phyloP scores from a whole-genome alignment of 2,113 vertebrate genomes.

The Cairina moschata region DNA sequence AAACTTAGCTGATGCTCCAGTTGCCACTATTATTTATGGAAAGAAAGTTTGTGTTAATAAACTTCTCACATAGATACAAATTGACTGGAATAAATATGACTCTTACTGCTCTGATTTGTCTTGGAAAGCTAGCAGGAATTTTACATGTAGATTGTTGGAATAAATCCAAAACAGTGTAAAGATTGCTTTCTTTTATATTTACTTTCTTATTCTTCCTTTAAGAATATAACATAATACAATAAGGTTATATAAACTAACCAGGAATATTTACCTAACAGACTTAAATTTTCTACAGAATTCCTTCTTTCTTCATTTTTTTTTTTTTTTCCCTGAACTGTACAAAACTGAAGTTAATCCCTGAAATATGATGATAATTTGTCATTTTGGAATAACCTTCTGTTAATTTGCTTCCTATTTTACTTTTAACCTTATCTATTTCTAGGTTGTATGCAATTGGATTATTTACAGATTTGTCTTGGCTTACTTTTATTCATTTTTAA shows the following conservation, averaged over 20 bases:
- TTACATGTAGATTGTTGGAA: neutral
- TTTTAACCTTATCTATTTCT: neutral
- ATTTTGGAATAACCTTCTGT: neutral
- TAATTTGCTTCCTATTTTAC: neutral
- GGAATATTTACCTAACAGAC: neutral
- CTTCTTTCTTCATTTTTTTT: neutral
- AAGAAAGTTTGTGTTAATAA: constrained; percentile 41
- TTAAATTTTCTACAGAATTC: neutral
- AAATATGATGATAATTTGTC: neutral
- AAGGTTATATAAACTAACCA: neutral
- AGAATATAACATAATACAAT: neutral
- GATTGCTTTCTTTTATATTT: neutral
- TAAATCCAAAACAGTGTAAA: neutral
- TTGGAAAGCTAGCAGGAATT: neutral
- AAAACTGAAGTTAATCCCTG: neutral
- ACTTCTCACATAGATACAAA: neutral
- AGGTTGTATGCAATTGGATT: neutral
- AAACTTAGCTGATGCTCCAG: constrained; percentile 3
- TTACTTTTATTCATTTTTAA: neutral
- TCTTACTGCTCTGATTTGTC: constrained; percentile 5
- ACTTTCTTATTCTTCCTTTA: neutral
- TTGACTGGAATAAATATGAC: constrained; percentile 1
- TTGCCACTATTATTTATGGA: constrained; percentile 35
- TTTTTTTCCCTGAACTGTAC: neutral
- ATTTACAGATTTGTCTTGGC: neutral